Evolutionary conservation across 2,113 vertebrate genomes (phyloP).

Genomic region (Indicator maculatus): DNA sequence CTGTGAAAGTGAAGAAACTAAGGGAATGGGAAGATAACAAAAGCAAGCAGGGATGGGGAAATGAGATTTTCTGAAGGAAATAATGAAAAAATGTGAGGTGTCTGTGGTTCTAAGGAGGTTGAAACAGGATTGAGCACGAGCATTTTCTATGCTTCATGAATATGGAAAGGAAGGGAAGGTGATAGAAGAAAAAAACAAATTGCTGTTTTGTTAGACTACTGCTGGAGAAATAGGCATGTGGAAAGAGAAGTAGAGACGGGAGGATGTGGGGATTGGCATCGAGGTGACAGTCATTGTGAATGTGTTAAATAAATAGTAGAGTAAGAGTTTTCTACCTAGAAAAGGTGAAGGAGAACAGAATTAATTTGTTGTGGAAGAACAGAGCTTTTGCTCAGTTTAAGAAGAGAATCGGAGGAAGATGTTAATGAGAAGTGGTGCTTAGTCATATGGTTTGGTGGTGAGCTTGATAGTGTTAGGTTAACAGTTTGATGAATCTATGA

Average conservation of each 20-base stretch:
- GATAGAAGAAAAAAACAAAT: background rate
- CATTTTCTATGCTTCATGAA: background rate
- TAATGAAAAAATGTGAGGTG: background rate
- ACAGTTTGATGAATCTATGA: background rate
- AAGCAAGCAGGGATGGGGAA: background rate
- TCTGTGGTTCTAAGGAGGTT: background rate
- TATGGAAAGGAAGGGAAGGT: background rate
- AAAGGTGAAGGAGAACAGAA: background rate
- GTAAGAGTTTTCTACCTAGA: background rate
- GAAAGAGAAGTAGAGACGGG: background rate
- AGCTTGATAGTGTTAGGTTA: background rate
- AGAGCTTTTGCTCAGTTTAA: background rate
- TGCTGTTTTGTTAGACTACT: background rate
- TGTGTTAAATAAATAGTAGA: background rate
- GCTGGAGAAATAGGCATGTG: background rate
- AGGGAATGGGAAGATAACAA: background rate
- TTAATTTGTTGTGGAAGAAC: background rate
- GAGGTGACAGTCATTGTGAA: background rate
- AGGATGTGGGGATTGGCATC: background rate
- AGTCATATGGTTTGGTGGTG: background rate
- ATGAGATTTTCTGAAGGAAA: background rate
- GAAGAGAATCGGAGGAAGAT: background rate
- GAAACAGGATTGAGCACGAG: background rate
- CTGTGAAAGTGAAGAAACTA: background rate
- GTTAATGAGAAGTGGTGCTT: background rate